phyloP scores from a whole-genome alignment of 1,140 invertebrate species.

The Cydia splendana region DNA sequence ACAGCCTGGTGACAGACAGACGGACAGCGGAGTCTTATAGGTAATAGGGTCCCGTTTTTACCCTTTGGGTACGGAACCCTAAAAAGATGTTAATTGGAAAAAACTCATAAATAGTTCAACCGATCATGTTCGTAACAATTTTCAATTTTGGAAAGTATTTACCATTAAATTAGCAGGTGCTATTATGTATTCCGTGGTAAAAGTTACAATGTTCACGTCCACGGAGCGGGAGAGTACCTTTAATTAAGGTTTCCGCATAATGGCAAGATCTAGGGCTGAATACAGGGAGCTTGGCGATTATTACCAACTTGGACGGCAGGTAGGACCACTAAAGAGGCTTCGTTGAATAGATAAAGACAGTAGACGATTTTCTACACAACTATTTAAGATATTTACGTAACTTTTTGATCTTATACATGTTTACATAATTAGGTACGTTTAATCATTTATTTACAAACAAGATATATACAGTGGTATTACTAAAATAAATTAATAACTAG shows the following conservation, averaged over 20 bases:
- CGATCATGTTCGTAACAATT: too few relatives aligned
- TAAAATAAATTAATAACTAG: too few relatives aligned
- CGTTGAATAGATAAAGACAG: background rate
- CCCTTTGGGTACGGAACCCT: too few relatives aligned
- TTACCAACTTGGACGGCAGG: background rate
- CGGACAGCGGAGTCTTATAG: too few relatives aligned
- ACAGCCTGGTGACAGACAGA: too few relatives aligned
- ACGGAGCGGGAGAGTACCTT: conserved; percentile 28
- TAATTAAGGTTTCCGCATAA: conserved; percentile 48
- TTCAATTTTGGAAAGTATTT: too few relatives aligned
- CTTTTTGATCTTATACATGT: background rate
- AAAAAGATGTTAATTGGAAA: too few relatives aligned
- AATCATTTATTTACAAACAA: too few relatives aligned
- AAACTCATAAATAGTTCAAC: too few relatives aligned
- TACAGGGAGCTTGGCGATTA: conserved; percentile 25
- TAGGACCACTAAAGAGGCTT: background rate
- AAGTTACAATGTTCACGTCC: background rate
- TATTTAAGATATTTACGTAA: background rate
- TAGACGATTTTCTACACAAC: background rate
- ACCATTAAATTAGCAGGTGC: background rate
- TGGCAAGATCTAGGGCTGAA: conserved; percentile 39
- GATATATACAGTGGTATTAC: too few relatives aligned
- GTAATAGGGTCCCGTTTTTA: too few relatives aligned
- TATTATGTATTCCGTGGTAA: background rate
- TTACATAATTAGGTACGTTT: too few relatives aligned